Evolutionary conservation across 2,888 invertebrate species (phyloP).

Genomic region (Diarsia mendica): DNA sequence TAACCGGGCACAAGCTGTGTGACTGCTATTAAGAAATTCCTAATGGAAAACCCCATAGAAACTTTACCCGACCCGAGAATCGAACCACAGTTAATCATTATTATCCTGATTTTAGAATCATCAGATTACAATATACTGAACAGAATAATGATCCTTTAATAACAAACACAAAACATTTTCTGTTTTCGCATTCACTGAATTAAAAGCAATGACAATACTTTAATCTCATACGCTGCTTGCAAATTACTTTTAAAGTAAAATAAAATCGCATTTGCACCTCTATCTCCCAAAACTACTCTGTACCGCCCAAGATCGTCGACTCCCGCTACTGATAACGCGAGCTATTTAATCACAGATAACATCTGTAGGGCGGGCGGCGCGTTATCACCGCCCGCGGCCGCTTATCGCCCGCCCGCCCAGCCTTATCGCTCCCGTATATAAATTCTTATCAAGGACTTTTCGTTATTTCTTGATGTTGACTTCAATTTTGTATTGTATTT

Average conservation of each 20-base stretch:
- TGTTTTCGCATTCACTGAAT: neutral
- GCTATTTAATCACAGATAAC: slow-evolving; percentile 88
- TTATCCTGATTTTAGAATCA: too few species aligned
- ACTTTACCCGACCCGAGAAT: too few species aligned
- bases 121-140: neutral
- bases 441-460: slow-evolving; percentile 80
- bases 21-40: too few species aligned
- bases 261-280: slow-evolving; percentile 42
- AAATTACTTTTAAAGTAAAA: neutral
- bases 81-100: too few species aligned
- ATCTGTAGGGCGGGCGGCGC: slow-evolving; percentile 83
- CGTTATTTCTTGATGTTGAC: slow-evolving; percentile 66
- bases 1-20: too few species aligned
- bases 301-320: slow-evolving; percentile 77
- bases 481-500: slow-evolving; percentile 65
- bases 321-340: slow-evolving; percentile 80
- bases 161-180: neutral
- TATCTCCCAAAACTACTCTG: slow-evolving; percentile 70
- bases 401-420: slow-evolving; percentile 81
- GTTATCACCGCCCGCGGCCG: slow-evolving; percentile 80
- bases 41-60: too few species aligned
- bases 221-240: neutral
- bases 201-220: neutral
- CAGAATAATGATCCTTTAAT: neutral
- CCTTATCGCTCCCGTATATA: slow-evolving; percentile 82